Conservation (phyloP, 2,797 vertebrate genomes). For the Myotis daubentonii region DNA sequence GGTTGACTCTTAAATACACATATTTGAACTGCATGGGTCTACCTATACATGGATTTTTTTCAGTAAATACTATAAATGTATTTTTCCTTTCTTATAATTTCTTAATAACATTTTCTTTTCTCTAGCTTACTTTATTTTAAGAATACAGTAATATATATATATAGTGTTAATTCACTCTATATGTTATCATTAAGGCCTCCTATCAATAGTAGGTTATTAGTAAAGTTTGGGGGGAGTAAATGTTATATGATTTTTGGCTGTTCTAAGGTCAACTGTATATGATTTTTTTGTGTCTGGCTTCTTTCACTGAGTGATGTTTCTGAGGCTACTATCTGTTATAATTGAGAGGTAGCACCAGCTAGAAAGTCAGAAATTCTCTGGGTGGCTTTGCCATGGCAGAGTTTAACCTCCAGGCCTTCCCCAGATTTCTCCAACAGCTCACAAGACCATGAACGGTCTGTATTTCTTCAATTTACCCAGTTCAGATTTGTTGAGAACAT, state of each 20-base stretch:
- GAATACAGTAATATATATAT: neutral
- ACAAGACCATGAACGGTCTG: neutral
- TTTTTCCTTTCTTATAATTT: neutral
- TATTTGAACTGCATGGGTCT: neutral
- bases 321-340: neutral
- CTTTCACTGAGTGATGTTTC: neutral
- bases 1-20: neutral
- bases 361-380: neutral
- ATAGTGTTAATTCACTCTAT: neutral
- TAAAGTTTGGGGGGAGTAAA: neutral
- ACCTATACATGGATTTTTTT: neutral
- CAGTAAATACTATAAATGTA: neutral
- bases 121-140: neutral
- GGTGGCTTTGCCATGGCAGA: neutral
- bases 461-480: neutral
- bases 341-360: neutral
- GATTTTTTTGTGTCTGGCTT: neutral
- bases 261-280: neutral
- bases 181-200: neutral
- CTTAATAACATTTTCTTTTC: neutral
- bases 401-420: neutral
- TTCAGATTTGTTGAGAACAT: neutral
- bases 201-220: neutral
- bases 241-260: neutral
- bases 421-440: neutral